Percentiles rank a stretch among this genome's conserved stretches.
Conservation (phyloP, 2,888 invertebrate genomes). For the Muschampia staudingeri region DNA sequence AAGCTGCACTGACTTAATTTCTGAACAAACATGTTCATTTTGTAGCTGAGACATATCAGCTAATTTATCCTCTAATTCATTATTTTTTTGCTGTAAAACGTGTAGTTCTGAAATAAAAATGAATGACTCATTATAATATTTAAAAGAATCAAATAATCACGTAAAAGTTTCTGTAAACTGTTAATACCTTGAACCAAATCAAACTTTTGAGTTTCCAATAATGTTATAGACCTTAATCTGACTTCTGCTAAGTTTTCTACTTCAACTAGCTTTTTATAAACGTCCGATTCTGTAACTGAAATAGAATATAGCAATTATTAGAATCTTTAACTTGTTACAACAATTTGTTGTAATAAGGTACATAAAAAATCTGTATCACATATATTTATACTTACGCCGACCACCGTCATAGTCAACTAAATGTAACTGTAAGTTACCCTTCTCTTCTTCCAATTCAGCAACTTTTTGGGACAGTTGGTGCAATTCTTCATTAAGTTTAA, state of each 20-base stretch:
- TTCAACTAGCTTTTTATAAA: conserved; percentile 87
- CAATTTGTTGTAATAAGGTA: not conserved
- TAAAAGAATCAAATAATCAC: not conserved
- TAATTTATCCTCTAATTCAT: conserved; percentile 92
- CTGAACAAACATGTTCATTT: conserved; percentile 94
- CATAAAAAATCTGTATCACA: not conserved
- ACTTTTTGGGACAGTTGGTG: conserved; percentile 94
- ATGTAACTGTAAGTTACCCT: conserved; percentile 97
- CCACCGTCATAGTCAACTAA: conserved; percentile 95
- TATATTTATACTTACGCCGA: conserved; percentile 88
- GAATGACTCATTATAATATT: not conserved
- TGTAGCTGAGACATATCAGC: conserved; percentile 92
- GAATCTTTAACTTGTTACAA: not conserved
- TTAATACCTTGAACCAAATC: conserved; percentile 92
- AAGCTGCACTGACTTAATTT: conserved; percentile 95
- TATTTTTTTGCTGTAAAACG: conserved; percentile 92
- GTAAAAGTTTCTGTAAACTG: not conserved
- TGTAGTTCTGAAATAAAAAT: conserved; percentile 86
- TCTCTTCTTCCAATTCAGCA: conserved; percentile 97
- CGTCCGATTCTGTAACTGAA: conserved; percentile 89
- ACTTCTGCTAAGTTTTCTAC: conserved; percentile 89
- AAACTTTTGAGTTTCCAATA: conserved; percentile 93
- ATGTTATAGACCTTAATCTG: conserved; percentile 91
- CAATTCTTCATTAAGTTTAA: conserved; percentile 92
- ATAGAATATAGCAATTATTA: conserved; percentile 53